Base-by-base conservation (phyloP, 2,888 invertebrate species). In the Zonitis immaculata region DNA sequence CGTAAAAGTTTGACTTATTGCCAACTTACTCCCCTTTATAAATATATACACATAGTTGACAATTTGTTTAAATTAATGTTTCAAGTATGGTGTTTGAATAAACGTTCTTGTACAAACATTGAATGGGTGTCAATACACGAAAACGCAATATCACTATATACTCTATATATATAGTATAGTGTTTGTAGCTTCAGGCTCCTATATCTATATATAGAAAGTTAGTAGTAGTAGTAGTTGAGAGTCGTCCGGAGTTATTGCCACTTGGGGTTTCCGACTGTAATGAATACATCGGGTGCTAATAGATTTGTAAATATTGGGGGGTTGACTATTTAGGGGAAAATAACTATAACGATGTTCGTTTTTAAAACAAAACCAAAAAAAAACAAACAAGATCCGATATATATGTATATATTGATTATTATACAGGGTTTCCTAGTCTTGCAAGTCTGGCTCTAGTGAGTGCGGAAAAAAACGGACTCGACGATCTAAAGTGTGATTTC, bases 281-380 rank as follows among this genome's bases (percentile, higher is more conserved):
- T 69, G 69, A 68, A 69, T 71, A 67, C 67, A 66, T 66, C 59
- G 69, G 58, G 63, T 59, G 67, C 72, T 73, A 73, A 73, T 73
- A 73, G 73, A 71, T 70, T 66, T 70, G 71, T 73, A 73, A 73
- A 73, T 69, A 73, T 67, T 66, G 62, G 52, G 47, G 55, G 46
- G 26, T 43, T 44, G 43, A 42, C 47, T 44, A 48, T 20, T 42
- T 46, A 51, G 55, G 55, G 55, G 48, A 45, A 48, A 48, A 55
- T 35, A 49, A 26, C 48, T 45, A 50, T n/a, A n/a, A 51, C 47
- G 39, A 44, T 42, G 27, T 39, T 47, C 48, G n/a, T n/a, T 45
- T 22, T 39, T 1, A 39, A n/a, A 39, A 4, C 22, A 22, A 22
- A 22, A n/a, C n/a, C n/a, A n/a, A 22, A 22, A 22, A 22, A 22